Evolutionary conservation across 2,797 vertebrate genomes (phyloP), one percentile per base, ranked within the genome.

Genomic region (Tragelaphus eurycerus): DNA sequence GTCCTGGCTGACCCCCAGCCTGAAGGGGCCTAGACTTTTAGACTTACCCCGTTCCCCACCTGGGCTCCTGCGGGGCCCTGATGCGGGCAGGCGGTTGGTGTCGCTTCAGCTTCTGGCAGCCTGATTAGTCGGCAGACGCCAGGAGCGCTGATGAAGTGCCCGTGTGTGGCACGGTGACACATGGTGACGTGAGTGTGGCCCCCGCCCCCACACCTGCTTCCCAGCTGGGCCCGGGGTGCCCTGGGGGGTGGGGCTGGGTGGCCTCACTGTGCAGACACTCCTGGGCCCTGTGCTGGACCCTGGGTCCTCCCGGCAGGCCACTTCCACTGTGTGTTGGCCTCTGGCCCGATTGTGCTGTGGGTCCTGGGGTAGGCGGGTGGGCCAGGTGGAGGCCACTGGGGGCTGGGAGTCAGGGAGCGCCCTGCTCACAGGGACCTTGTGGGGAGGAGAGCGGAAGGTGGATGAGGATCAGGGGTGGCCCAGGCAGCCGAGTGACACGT

Each of bases 291-390:
- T 48, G 25, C 71, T 7, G 38, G 38, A 6, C 88, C 7, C 34
- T 0, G 0, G 81, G 34, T 21, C 46, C 57, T 12, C 57, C 34
- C 76, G 3, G n/a, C 4, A 0, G 16, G 16, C 2, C 29, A 57
- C 71, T 95, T 71, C 46, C 1, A 1, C 54, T 2, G 3, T 2
- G 15, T 54, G 46, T 64, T 7, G 2, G 3, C 78, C 19, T 38
- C 57, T 17, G 10, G 71, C 38, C 8, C 7, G 81, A 23, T 34
- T 4, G 6, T 1, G 0, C 16, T 89, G 60, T 4, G 11, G 16
- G 21, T 19, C 7, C 60, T 55, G 67, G 11, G 25, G 52, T 17
- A 3, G 21, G 15, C 3, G 55, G 52, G 46, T 11, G 29, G 60
- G 13, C 34, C 29, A 0, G 67, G 12, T 7, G 48, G 82, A 52